phyloP scores from a whole-genome alignment of 1,140 invertebrate genomes.

The Ips typographus region DNA sequence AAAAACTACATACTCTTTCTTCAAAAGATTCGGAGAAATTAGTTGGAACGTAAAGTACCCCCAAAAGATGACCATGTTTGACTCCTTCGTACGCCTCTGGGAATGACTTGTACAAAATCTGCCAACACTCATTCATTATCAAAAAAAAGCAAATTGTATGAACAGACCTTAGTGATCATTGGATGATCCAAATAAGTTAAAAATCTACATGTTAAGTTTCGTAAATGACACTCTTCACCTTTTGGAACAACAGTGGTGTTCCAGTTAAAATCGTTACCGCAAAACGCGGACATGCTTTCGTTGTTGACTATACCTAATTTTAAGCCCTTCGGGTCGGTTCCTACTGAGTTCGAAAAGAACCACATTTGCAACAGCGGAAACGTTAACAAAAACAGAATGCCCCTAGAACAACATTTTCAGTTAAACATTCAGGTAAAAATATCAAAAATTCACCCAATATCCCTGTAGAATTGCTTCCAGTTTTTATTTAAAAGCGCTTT shows the following conservation, averaged over 20 bases:
- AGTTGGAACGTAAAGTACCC: conserved; percentile 67
- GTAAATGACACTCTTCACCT: conserved; percentile 53
- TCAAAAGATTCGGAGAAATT: conserved; percentile 74
- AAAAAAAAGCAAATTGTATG: conserved; percentile 7
- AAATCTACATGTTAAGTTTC: conserved; percentile 62
- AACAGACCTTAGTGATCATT: conserved; percentile 52
- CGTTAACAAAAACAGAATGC: conserved; percentile 75
- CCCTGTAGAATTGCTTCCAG: conserved; percentile 45
- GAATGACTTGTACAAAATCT: conserved; percentile 55
- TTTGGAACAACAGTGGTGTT: conserved; percentile 41
- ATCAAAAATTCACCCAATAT: conserved; percentile 37
- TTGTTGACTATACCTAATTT: conserved; percentile 75
- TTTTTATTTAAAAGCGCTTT: conserved; percentile 47
- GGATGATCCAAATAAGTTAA: conserved; percentile 55
- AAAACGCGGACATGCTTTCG: conserved; percentile 58
- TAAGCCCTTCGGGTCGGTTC: conserved; percentile 72
- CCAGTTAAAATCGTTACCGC: conserved; percentile 45
- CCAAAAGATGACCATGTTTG: conserved; percentile 63
- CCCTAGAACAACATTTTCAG: conserved; percentile 56
- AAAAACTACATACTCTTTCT: conserved; percentile 53
- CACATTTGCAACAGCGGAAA: conserved; percentile 80
- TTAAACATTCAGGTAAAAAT: neutral
- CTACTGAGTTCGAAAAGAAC: conserved; percentile 78
- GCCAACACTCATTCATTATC: conserved; percentile 4
- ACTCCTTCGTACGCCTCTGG: conserved; percentile 63